Conservation (phyloP, 2,113 vertebrate species). For the Microtus montanus region DNA sequence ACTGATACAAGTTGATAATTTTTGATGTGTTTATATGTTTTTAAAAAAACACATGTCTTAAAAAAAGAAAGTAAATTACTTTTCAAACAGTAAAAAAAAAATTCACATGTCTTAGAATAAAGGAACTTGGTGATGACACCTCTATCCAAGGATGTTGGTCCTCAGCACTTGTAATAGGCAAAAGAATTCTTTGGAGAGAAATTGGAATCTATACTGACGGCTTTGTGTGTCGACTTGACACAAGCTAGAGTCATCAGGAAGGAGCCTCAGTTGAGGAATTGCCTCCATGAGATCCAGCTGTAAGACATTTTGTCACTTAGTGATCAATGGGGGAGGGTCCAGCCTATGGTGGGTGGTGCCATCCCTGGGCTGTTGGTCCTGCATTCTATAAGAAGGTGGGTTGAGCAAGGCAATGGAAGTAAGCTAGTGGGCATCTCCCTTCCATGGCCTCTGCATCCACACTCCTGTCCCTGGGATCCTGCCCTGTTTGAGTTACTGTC, state of each 20-base stretch:
- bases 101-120: background rate
- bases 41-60: background rate
- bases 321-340: background rate
- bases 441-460: background rate
- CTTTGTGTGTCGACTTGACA: background rate
- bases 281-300: background rate
- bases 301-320: background rate
- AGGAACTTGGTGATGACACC: background rate
- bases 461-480: background rate
- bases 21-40: background rate
- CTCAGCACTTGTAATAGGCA: background rate
- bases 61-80: too few species aligned
- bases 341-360: background rate
- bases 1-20: background rate
- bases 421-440: background rate
- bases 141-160: background rate
- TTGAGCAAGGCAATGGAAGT: background rate
- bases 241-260: background rate
- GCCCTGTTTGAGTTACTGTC: background rate
- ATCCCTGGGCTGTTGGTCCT: background rate
- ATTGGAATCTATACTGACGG: background rate
- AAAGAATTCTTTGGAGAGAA: constrained; percentile 45
- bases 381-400: background rate
- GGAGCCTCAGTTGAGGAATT: background rate
- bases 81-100: too few species aligned